Base-by-base conservation (phyloP, 2,113 vertebrate species). In the Mus pahari region DNA sequence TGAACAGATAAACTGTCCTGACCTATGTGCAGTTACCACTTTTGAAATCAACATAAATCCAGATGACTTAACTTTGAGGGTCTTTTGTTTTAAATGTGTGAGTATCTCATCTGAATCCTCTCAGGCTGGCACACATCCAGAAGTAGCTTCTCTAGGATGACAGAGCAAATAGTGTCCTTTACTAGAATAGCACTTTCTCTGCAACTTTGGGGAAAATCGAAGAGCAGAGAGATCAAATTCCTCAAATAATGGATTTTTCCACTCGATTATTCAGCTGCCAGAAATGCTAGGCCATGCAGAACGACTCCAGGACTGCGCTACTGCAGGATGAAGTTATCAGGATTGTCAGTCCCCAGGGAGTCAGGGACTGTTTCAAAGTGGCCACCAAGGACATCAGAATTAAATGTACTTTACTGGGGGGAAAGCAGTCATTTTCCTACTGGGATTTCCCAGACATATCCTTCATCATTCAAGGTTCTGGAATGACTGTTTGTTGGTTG, bases 231-330 rank as follows among this genome's bases (percentile, higher is more conserved):
- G 88, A 96, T 93, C 95, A 97, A 97, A 96, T 96, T 90, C 77
- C 62, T 94, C 86, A 92, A 96, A 92, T 97, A 97, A 97, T 97
- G 97, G 95, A 96, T 97, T 98, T 97, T 97, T 96, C 93, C 93
- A 97, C 94, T 97, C 82, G 68, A 83, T 97, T 97, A 96, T 97
- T 95, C 86, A 94, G 70, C 93, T 82, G 42, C 81, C 0, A 0
- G 70, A 96, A 53, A 90, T 91, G 81, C 90, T 96, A 96, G 75
- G 58, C 93, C 92, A 79, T 96, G 95, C 73, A 79, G 81, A 96
- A 93, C 66, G 64, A n/a, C 53, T 92, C 93, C n/a, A 68, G 87
- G 64, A 94, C 86, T 75, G 3, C 0, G 28, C 36, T 42, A 87
- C 64, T 89, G 64, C 36, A 92, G 90, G 45, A 97, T 96, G 90